These are phyloP conservation scores for Orthonevra nobilis DNA, from an alignment of 2,888 invertebrate genomes.

Conservation along the genomic window DNA sequence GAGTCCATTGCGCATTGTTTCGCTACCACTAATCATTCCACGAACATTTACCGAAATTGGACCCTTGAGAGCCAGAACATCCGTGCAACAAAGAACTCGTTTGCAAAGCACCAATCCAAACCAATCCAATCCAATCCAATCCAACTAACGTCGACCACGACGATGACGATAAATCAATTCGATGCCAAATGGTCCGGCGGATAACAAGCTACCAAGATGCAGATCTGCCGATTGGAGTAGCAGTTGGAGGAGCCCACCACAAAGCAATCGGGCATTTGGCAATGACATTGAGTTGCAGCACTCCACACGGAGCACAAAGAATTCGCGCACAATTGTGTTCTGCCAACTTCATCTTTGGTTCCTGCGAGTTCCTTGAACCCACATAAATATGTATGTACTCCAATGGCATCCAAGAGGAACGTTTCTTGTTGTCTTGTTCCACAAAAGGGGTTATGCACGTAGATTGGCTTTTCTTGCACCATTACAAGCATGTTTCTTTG, in stretches of 20 bases:
- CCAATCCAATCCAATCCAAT: not conserved
- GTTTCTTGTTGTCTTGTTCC: constrained; percentile 17
- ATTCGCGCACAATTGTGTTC: constrained; percentile 61
- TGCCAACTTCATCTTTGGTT: constrained; percentile 46
- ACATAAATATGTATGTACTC: constrained; percentile 38
- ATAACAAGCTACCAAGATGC: constrained; percentile 60
- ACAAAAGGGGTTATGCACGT: constrained; percentile 35
- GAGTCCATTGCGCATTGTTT: constrained; percentile 19
- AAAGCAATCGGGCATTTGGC: constrained; percentile 59
- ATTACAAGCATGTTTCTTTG: constrained; percentile 54
- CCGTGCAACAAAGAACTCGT: constrained; percentile 54
- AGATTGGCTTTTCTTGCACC: constrained; percentile 22
- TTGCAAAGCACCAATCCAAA: constrained; percentile 3
- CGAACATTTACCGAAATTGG: constrained; percentile 53
- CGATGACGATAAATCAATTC: constrained; percentile 57
- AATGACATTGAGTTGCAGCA: constrained; percentile 61
- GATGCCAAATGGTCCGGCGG: constrained; percentile 26
- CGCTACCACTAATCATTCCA: constrained; percentile 46
- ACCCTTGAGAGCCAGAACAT: constrained; percentile 44
- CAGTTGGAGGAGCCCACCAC: no score
- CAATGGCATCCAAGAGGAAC: not conserved
- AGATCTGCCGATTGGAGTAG: constrained; percentile 42
- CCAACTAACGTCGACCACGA: constrained; percentile 7
- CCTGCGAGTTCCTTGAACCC: constrained; percentile 62
- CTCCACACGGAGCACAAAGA: constrained; percentile 65